A percentile compares a stretch with the other conserved stretches of the same genome.
phyloP scores from a whole-genome alignment of 2,113 vertebrate species.

The Percina caprodes region DNA sequence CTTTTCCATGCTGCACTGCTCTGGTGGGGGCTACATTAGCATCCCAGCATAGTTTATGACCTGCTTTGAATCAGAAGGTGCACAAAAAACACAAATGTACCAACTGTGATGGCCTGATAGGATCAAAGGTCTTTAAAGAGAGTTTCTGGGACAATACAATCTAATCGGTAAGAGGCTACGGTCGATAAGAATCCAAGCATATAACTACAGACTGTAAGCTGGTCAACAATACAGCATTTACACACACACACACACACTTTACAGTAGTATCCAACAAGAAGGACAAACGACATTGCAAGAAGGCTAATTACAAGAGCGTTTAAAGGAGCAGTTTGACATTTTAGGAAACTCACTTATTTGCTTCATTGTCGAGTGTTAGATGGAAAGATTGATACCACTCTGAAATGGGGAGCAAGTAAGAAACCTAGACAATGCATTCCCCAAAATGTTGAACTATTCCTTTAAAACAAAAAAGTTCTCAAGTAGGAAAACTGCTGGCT shows the following conservation, averaged over 20 bases:
- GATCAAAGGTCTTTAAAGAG: slow-evolving; percentile 31
- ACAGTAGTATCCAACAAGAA: not conserved
- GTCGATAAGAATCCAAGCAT: not conserved
- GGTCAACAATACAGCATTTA: not conserved
- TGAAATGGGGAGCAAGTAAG: too few species aligned
- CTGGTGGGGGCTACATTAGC: slow-evolving; percentile 56
- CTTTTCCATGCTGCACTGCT: slow-evolving; percentile 75
- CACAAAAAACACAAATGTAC: slow-evolving; percentile 25
- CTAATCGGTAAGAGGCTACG: not conserved
- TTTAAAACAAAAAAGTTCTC: not conserved
- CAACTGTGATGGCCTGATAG: slow-evolving; percentile 31
- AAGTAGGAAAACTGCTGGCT: not conserved
- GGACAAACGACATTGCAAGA: not conserved
- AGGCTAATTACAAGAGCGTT: not conserved
- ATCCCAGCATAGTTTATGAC: slow-evolving; percentile 54
- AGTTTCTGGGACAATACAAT: slow-evolving; percentile 1
- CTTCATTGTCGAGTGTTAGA: too few species aligned
- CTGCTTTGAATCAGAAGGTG: slow-evolving; percentile 57
- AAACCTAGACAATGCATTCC: not conserved
- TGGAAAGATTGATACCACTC: not conserved
- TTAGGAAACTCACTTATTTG: not conserved
- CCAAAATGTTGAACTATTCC: not conserved
- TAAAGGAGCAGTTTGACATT: not conserved
- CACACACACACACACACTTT: not conserved
- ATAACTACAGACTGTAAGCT: not conserved